These are phyloP conservation scores for Baronia brevicornis DNA, from an alignment of 2,888 invertebrate species.

Conservation along the genomic window DNA sequence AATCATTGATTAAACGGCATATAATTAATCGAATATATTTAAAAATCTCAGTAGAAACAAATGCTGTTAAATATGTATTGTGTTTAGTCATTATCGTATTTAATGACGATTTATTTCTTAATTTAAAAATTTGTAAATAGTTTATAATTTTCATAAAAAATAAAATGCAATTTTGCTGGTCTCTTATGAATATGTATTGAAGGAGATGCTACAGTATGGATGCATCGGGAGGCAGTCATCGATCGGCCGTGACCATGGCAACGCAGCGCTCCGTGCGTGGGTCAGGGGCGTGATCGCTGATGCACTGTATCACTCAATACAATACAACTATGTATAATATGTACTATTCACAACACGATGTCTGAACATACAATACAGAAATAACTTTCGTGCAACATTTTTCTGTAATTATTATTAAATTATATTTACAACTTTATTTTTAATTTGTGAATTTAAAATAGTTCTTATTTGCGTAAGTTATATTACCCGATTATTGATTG, in stretches of 20 bases:
- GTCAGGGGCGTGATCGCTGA: constrained; percentile 53
- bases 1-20: neutral
- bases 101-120: constrained; percentile 19
- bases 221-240: constrained; percentile 31
- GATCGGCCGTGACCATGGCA: constrained; percentile 70
- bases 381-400: constrained; percentile 1
- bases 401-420: neutral
- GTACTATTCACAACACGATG: constrained; percentile 3
- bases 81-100: too few relatives aligned
- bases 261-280: constrained; percentile 51
- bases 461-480: too few relatives aligned
- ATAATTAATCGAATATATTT: neutral
- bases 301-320: constrained; percentile 10
- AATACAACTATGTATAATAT: constrained; percentile 4
- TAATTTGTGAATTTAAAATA: too few relatives aligned
- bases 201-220: constrained; percentile 24
- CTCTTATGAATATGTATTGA: too few relatives aligned
- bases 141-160: too few relatives aligned
- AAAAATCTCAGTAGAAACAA: neutral
- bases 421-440: constrained; percentile 1
- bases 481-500: too few relatives aligned
- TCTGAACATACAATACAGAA: constrained; percentile 3
- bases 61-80: too few relatives aligned
- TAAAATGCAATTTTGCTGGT: too few relatives aligned
- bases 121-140: too few relatives aligned